Percentiles rank a stretch among this genome's conserved stretches.
These are phyloP conservation scores for Xenopus petersii DNA, from an alignment of 2,797 vertebrate genomes.

Conservation along the genomic window DNA sequence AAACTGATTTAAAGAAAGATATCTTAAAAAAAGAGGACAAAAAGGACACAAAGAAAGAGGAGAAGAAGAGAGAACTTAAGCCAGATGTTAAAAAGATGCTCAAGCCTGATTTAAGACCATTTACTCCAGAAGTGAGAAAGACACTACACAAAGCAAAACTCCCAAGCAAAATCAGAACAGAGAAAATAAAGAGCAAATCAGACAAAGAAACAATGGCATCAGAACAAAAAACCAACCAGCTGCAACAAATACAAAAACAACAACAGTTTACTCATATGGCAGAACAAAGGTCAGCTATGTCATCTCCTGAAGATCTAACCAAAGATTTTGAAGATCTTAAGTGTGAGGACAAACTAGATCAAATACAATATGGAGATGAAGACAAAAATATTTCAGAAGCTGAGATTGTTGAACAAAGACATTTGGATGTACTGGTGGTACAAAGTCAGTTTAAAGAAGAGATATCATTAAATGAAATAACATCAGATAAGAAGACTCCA, in stretches of 20 bases:
- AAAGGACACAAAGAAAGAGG: constrained; percentile 87
- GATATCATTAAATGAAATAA: constrained; percentile 49
- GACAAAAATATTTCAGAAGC: constrained; percentile 23
- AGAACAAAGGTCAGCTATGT: constrained; percentile 78
- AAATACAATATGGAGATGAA: constrained; percentile 16
- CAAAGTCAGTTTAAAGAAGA: constrained; percentile 55
- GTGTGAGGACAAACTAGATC: constrained; percentile 66
- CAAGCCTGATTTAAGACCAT: constrained; percentile 91
- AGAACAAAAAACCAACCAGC: constrained; percentile 68
- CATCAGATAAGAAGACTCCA: constrained; percentile 59
- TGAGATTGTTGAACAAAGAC: constrained; percentile 29
- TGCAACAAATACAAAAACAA: constrained; percentile 49
- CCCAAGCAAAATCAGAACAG: constrained; percentile 80
- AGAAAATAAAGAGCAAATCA: constrained; percentile 76
- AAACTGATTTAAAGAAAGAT: constrained; percentile 85
- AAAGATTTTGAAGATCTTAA: constrained; percentile 93
- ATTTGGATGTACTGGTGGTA: constrained; percentile 42
- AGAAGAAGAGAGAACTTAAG: constrained; percentile 89
- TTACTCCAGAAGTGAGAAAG: constrained; percentile 95
- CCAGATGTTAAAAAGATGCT: constrained; percentile 85
- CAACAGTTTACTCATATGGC: constrained; percentile 55
- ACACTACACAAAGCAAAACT: constrained; percentile 91
- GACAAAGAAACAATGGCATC: constrained; percentile 69
- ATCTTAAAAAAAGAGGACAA: constrained; percentile 88
- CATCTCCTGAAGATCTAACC: constrained; percentile 95